These are phyloP conservation scores for Lordiphosa mommai DNA, from an alignment of 1,140 invertebrate species.

Conservation along the genomic window DNA sequence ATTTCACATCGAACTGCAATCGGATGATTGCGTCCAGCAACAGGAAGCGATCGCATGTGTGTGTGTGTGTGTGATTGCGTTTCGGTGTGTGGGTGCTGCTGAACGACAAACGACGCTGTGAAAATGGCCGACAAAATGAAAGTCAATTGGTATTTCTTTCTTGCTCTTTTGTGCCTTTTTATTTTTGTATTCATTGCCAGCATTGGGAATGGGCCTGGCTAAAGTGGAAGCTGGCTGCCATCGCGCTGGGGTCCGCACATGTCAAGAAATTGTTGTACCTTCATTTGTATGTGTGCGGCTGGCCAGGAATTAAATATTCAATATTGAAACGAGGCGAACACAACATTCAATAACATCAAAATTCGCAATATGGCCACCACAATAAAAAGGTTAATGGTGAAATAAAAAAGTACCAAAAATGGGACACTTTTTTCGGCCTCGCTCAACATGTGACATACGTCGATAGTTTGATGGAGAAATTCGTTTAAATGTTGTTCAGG, in stretches of 20 bases:
- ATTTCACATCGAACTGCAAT: conserved; percentile 75
- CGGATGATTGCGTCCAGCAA: conserved; percentile 72
- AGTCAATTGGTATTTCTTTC: conserved; percentile 67
- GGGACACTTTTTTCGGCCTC: conserved; percentile 29
- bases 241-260: conserved; percentile 30
- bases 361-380: conserved; percentile 33
- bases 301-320: conserved; percentile 67
- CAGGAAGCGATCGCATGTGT: conserved; percentile 38
- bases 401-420: conserved; percentile 32
- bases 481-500: not conserved
- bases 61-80: not conserved
- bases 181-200: conserved; percentile 32
- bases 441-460: conserved; percentile 1
- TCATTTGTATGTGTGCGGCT: conserved; percentile 21
- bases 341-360: conserved; percentile 61
- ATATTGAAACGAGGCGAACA: conserved; percentile 57
- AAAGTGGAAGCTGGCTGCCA: conserved; percentile 10
- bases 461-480: conserved; percentile 39
- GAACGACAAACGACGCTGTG: conserved; percentile 40
- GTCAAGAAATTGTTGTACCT: conserved; percentile 54
- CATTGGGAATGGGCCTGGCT: conserved; percentile 8
- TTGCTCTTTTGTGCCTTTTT: conserved; percentile 25
- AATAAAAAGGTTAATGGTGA: conserved; percentile 74
- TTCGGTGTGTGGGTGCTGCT: conserved; percentile 7
- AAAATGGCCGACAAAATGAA: conserved; percentile 76